A percentile compares a stretch with the other conserved stretches of the same genome.
phyloP scores from a whole-genome alignment of 2,113 vertebrate genomes.

The Pantherophis guttatus region DNA sequence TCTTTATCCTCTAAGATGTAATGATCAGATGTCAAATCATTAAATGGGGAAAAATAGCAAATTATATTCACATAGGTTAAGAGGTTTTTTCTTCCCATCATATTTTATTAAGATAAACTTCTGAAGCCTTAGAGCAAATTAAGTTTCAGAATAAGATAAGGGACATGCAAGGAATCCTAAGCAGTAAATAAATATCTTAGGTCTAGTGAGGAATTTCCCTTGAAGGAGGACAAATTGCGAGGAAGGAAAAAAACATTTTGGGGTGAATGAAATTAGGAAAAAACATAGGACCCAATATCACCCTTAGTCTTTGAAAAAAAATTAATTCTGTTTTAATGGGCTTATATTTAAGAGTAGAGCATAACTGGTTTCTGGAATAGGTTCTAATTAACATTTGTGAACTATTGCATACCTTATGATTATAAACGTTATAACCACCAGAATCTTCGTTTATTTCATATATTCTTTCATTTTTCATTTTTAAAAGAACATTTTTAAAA shows the following conservation, averaged over 20 bases:
- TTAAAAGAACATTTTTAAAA: neutral
- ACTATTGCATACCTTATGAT: neutral
- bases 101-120: neutral
- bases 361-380: neutral
- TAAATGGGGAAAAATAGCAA: neutral
- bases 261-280: neutral
- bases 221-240: neutral
- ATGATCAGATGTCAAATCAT: neutral
- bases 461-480: neutral
- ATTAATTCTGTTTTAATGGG: neutral
- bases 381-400: constrained; percentile 5
- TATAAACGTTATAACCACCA: neutral
- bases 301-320: neutral
- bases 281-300: neutral
- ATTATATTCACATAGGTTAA: neutral
- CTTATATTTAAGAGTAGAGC: neutral
- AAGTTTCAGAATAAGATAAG: neutral
- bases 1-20: neutral
- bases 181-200: neutral
- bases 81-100: neutral
- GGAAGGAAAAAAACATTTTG: neutral
- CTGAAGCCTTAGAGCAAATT: neutral
- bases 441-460: neutral
- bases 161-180: neutral
- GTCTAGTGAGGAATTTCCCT: neutral